Evolutionary conservation across 2,888 invertebrate genomes (phyloP).

Genomic region (Quadroppia sp.): DNA sequence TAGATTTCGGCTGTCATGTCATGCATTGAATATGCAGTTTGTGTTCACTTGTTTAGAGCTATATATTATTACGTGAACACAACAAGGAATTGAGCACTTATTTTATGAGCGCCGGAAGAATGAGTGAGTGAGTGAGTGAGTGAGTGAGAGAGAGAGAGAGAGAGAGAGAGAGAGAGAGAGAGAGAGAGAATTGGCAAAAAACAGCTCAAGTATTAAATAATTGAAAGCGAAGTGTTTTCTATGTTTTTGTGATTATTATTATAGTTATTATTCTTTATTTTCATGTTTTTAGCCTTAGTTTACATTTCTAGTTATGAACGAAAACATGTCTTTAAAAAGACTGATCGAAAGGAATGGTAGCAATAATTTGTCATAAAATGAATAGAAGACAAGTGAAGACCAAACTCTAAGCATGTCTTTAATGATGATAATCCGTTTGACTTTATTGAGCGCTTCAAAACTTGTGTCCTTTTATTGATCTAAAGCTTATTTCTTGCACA

Average conservation of each 20-base stretch:
- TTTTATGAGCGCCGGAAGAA: neutral
- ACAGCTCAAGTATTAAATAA: conserved; percentile 20
- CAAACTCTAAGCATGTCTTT: neutral
- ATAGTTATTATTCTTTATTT: conserved; percentile 26
- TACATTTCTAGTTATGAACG: conserved; percentile 16
- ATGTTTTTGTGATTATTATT: conserved; percentile 3
- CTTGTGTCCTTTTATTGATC: conserved; percentile 28
- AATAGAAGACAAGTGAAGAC: conserved; percentile 18
- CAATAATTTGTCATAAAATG: conserved; percentile 33
- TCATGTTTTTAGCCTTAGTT: neutral
- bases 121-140: neutral
- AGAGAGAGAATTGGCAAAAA: conserved; percentile 15
- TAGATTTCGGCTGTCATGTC: neutral
- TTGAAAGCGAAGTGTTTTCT: conserved; percentile 24
- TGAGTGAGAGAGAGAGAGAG: neutral
- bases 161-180: conserved; percentile 9
- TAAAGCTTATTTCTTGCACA: conserved; percentile 24
- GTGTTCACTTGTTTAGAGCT: conserved; percentile 7
- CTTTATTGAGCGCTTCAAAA: conserved; percentile 9
- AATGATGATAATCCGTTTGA: conserved; percentile 34
- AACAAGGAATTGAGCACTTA: conserved; percentile 6
- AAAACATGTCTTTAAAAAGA: neutral
- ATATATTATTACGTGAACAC: conserved; percentile 6
- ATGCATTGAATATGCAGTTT: conserved; percentile 4
- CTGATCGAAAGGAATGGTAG: neutral